Base-by-base conservation (phyloP, 1,140 invertebrate genomes). In the Bathynomus jamesi region DNA sequence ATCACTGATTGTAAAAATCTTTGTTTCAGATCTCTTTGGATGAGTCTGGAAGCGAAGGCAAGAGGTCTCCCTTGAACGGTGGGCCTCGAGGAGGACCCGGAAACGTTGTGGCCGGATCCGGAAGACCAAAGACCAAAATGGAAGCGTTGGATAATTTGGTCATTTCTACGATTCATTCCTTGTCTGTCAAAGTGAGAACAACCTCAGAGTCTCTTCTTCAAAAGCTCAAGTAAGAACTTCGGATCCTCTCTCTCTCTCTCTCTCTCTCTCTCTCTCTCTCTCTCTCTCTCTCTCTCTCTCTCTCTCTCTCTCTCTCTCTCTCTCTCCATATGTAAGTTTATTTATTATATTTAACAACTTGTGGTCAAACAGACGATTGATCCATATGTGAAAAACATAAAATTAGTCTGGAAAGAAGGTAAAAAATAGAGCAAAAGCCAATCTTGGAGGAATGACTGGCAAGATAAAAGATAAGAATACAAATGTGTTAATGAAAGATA, bases 131-230 rank as follows among this genome's bases (percentile, higher is more conserved):
- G 65, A 68, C 73, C 5, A 78, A 75, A 61, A 76, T 75, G 40
- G 71, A 84, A 79, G 83, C 82, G 17, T 74, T 86, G 68, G 86
- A 88, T 79, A 84, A 82, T 76, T 79, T 87, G 65, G 85, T 88
- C 30, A 85, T 88, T 46, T 83, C 85, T 8, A 86, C 86, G 4
- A 84, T 87, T 66, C 83, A 85, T 77, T 85, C 85, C 65, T 77
- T 88, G 30, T 87, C 87, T 28, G 81, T 81, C 30, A 87, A 88
- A 80, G 79, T 88, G 28, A 81, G 85, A 76, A 82, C 80, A 8
- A 81, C 81, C 30, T 85, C 84, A 11, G 81, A 83, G 61, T 81
- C 79, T 65, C 79, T 85, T n/a, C 78, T 87, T 27, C 81, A 83
- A 73, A 86, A 85, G 79, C 78, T 86, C 53, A 84, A 83, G 85